Conservation (phyloP, 2,797 vertebrate genomes). For the Phoxinus dragarum region DNA sequence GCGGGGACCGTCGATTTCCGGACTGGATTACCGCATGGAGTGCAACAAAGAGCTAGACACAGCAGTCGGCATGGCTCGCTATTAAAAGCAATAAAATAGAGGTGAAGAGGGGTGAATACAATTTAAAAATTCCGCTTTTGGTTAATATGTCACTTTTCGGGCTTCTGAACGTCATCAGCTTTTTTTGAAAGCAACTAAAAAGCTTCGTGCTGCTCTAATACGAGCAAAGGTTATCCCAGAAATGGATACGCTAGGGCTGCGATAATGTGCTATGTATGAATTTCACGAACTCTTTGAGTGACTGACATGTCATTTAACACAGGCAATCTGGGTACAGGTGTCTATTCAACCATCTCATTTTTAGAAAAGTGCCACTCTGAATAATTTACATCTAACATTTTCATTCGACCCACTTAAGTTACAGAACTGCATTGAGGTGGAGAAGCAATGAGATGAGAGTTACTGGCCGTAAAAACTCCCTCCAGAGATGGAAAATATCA, state of each 20-base stretch:
- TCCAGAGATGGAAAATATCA: conserved; percentile 63
- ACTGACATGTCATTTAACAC: conserved; percentile 40
- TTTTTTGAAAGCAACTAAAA: conserved; percentile 39
- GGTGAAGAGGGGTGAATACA: conserved; percentile 32
- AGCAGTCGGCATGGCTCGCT: neutral
- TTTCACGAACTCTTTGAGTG: conserved; percentile 20
- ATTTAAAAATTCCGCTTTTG: conserved; percentile 18
- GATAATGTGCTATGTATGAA: conserved; percentile 18
- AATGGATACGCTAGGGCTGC: conserved; percentile 1
- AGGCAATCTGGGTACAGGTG: conserved; percentile 14
- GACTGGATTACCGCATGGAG: neutral
- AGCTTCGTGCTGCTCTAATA: conserved; percentile 4
- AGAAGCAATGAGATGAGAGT: conserved; percentile 56
- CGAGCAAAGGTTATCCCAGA: conserved; percentile 40
- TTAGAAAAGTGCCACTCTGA: conserved; percentile 42
- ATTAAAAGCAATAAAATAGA: conserved; percentile 40
- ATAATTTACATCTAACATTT: conserved; percentile 50
- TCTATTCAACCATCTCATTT: conserved; percentile 35
- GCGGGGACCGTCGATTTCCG: neutral
- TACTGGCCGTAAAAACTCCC: conserved; percentile 58
- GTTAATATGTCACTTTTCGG: conserved; percentile 7
- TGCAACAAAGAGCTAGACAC: conserved; percentile 11
- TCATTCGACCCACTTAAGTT: conserved; percentile 60
- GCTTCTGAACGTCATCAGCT: conserved; percentile 10
- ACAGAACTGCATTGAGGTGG: conserved; percentile 52